Evolutionary conservation across 2,113 vertebrate species (phyloP).

Genomic region (Corvus moneduloides): DNA sequence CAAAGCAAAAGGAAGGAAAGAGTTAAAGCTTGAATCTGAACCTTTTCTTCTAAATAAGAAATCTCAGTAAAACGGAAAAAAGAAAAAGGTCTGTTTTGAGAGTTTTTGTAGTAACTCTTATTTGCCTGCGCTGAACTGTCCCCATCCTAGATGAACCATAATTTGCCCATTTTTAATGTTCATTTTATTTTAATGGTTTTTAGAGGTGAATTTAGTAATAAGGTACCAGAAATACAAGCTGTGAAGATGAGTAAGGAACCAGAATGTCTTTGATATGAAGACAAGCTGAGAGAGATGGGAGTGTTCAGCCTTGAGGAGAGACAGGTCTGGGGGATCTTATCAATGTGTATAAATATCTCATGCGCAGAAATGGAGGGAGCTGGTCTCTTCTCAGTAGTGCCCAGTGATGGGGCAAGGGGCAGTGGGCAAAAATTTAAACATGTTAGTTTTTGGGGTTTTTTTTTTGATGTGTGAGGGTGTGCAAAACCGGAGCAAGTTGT

Average conservation of each 20-base stretch:
- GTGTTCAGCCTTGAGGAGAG: not conserved
- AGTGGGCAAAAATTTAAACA: not conserved
- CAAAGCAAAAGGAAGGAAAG: not conserved
- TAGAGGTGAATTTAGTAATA: not conserved
- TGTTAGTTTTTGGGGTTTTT: not conserved
- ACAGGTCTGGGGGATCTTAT: not conserved
- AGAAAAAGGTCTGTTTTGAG: not conserved
- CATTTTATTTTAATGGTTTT: not conserved
- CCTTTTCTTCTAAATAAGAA: not conserved
- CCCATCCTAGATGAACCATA: not conserved
- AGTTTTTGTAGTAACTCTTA: not conserved
- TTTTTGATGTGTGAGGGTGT: not conserved
- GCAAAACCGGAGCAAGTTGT: not conserved
- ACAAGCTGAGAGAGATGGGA: not conserved
- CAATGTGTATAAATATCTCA: not conserved
- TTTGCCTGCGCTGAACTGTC: not conserved
- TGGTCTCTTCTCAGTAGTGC: not conserved
- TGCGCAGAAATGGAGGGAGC: not conserved
- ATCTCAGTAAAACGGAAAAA: not conserved
- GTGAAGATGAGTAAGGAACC: not conserved
- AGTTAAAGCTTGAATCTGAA: not conserved
- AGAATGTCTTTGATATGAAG: not conserved
- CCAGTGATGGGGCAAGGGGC: not conserved
- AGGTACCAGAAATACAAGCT: not conserved
- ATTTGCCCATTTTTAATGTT: not conserved